Conservation (phyloP, 2,888 invertebrate species). For the Strigamia transsilvanica region DNA sequence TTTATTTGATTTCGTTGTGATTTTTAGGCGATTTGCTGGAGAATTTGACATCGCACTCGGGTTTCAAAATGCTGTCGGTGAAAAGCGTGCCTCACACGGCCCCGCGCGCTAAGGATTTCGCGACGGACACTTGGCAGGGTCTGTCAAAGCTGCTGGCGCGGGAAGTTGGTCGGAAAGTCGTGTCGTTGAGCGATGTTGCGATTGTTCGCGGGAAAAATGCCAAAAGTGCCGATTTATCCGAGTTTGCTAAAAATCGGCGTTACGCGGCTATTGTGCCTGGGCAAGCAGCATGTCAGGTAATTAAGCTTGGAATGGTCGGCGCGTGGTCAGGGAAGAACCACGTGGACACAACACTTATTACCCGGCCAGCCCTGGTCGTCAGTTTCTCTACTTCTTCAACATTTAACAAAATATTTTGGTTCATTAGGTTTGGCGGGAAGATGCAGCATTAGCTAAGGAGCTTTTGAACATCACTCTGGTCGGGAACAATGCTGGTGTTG, state of each 20-base stretch:
- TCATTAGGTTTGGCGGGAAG: background rate
- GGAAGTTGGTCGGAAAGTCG: background rate
- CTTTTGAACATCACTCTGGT: background rate
- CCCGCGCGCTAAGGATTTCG: background rate
- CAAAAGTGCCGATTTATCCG: background rate
- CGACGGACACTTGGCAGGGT: background rate
- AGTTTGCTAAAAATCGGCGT: background rate
- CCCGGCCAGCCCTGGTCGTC: no score
- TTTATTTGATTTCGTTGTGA: background rate
- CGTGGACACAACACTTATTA: no score
- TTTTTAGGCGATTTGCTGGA: constrained; percentile 45
- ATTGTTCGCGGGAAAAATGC: constrained; percentile 16
- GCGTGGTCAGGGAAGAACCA: no score
- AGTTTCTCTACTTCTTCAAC: no score
- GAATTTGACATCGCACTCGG: constrained; percentile 15
- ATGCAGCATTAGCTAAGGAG: background rate
- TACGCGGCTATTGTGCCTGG: background rate
- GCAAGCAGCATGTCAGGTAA: background rate
- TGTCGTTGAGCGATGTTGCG: background rate
- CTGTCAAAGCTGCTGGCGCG: background rate
- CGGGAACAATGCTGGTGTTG: background rate
- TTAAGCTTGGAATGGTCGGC: no score
- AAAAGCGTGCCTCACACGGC: constrained; percentile 41
- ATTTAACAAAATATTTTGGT: no score
- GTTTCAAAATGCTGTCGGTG: constrained; percentile 30